Evolutionary conservation across 2,113 vertebrate genomes (phyloP).

Genomic region (Camelus dromedarius): DNA sequence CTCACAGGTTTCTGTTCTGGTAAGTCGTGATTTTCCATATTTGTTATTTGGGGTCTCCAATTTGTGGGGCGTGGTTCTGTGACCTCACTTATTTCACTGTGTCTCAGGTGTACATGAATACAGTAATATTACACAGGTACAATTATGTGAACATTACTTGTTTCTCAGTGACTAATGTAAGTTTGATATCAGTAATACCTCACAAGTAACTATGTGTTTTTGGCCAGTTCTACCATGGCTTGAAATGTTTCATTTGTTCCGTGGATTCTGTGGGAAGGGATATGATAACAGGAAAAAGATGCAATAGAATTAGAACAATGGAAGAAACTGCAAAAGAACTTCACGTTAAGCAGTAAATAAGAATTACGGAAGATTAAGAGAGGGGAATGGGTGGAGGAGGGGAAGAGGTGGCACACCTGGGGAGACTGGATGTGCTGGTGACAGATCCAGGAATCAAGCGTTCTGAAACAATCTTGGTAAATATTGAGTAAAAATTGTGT

Average conservation of each 20-base stretch:
- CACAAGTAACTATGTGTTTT: background rate
- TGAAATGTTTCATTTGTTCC: background rate
- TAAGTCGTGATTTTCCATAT: background rate
- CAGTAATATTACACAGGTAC: background rate
- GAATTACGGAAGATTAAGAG: background rate
- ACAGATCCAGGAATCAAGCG: background rate
- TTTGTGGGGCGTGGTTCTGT: background rate
- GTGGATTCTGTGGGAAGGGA: background rate
- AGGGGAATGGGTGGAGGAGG: fast-evolving
- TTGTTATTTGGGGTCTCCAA: background rate
- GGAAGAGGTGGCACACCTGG: background rate
- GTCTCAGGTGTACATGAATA: background rate
- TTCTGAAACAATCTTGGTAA: background rate
- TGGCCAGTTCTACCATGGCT: background rate
- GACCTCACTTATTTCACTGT: background rate
- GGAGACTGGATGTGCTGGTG: background rate
- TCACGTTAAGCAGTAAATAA: background rate
- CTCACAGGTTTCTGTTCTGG: background rate
- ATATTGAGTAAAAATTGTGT: background rate
- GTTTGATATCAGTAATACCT: background rate
- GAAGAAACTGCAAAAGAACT: background rate
- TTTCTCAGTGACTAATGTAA: background rate
- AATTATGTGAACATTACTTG: background rate
- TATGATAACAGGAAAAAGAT: background rate
- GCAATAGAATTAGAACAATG: background rate